These are phyloP conservation scores for Ametastegia equiseti DNA, from an alignment of 2,888 invertebrate genomes.

Conservation along the genomic window DNA sequence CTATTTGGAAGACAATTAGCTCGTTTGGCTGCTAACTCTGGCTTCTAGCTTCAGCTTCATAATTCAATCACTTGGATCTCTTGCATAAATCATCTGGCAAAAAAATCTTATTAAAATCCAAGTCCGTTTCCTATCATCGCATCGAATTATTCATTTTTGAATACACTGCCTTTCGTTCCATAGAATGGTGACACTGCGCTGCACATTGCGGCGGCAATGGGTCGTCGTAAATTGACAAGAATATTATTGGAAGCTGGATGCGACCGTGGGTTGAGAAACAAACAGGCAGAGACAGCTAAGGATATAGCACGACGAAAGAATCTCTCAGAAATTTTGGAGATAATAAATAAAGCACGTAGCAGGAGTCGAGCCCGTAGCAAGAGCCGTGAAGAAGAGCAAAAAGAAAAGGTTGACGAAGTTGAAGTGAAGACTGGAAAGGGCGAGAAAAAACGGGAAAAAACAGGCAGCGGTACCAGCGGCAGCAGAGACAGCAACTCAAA, in stretches of 20 bases:
- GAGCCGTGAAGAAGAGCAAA: constrained; percentile 60
- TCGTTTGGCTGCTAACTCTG: no score
- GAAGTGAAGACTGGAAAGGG: constrained; percentile 59
- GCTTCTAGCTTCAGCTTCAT: no score
- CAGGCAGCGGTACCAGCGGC: constrained; percentile 76
- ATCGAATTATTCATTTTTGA: background rate
- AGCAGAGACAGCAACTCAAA: constrained; percentile 76
- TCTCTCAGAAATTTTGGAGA: constrained; percentile 89
- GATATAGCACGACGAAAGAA: constrained; percentile 94
- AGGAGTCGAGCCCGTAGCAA: constrained; percentile 68
- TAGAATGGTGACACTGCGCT: constrained; percentile 95
- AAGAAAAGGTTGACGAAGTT: constrained; percentile 61
- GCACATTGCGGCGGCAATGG: constrained; percentile 97
- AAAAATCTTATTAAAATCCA: background rate
- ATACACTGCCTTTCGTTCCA: constrained; percentile 40
- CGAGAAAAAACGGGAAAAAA: constrained; percentile 76
- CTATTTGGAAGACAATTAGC: no score
- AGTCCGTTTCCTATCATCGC: background rate
- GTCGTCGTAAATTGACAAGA: constrained; percentile 91
- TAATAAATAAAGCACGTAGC: constrained; percentile 77
- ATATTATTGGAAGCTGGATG: constrained; percentile 93
- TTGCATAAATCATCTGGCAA: background rate
- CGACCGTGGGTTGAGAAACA: constrained; percentile 84
- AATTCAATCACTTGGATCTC: no score
- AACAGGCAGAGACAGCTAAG: constrained; percentile 92